Evolutionary conservation across 2,888 invertebrate species (phyloP), one percentile per base, ranked within the genome.

Genomic region (Leptura quadrifasciata): DNA sequence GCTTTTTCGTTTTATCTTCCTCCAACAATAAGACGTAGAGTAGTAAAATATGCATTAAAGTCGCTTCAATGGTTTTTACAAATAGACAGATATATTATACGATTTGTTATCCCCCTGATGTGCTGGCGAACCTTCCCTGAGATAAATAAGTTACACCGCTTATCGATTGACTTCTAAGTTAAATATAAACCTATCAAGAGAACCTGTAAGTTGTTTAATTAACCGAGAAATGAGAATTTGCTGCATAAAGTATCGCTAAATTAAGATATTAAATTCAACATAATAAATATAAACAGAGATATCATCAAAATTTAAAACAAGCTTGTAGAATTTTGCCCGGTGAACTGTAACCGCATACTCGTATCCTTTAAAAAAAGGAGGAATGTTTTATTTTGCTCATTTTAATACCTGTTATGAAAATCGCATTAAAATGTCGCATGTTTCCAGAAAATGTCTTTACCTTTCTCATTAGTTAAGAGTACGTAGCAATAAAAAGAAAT

Each of bases 251-350:
- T 61, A 61, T 67, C n/a, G 24, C 72, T 60, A 61, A 78, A 78
- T 78, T 78, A 76, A 78, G 78, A 78, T 78, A 76, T 78, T 76
- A 78, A 78, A 78, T 64, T 52, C 74, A 61, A 24, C 24, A 61
- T 63, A 72, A 78, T 78, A 78, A 78, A 76, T 78, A 78, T 74
- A 58, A 55, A 27, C 63, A 63, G 20, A 78, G 78, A 78, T 78
- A 77, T 15, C 63, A 74, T 78, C 78, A 69, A 76, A 65, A 54
- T 24, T 65, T 65, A 52, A 65, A 65, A 35, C 61, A 15, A 63
- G 18, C 39, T 39, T 39, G 63, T 39, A 39, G 63, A 63, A 39
- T 63, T 63, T 21, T 63, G 63, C 39, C 39, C 39, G 35, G 35
- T 60, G 31, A 17, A 60, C 27, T 24, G 27, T n/a, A 61, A 35